Percentiles rank a stretch among this genome's conserved stretches.
Evolutionary conservation across 2,113 vertebrate species (phyloP).

Genomic region (Gymnocephalus cernua): DNA sequence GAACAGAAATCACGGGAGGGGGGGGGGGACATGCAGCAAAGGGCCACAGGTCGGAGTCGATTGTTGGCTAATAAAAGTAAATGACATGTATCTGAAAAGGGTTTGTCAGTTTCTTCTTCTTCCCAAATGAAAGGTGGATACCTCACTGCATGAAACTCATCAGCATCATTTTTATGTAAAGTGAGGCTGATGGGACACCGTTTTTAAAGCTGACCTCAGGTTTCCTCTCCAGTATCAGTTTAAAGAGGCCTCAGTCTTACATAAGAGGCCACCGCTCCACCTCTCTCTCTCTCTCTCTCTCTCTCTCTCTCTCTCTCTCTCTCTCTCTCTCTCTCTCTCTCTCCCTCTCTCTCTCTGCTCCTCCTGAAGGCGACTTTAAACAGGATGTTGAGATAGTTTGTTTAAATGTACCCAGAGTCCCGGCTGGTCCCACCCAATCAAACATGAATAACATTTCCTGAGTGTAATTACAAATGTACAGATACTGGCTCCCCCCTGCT

Average conservation of each 20-base stretch:
- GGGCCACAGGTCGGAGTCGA: too few relatives aligned
- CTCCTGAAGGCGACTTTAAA: constrained; percentile 86
- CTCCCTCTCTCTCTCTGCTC: constrained; percentile 32
- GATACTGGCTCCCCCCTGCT: constrained; percentile 71
- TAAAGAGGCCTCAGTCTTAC: constrained; percentile 61
- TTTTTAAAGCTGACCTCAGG: constrained; percentile 27
- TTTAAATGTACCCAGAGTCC: constrained; percentile 90
- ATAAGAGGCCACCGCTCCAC: constrained; percentile 59
- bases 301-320: constrained; percentile 32
- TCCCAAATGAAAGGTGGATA: background rate
- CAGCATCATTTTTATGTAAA: background rate
- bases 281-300: constrained; percentile 29
- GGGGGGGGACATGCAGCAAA: too few relatives aligned
- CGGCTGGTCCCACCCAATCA: constrained; percentile 87
- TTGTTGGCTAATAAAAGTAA: background rate
- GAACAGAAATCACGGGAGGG: too few relatives aligned
- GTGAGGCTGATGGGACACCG: background rate
- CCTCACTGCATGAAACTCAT: background rate
- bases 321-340: constrained; percentile 21
- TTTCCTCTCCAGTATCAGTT: constrained; percentile 8
- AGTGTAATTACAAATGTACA: constrained; percentile 88
- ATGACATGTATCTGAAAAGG: background rate
- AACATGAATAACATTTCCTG: constrained; percentile 93
- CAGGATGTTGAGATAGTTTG: constrained; percentile 91
- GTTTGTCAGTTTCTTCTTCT: background rate